Evolutionary conservation across 2,888 invertebrate genomes (phyloP).

Genomic region (Trissolcus brochymenae): DNA sequence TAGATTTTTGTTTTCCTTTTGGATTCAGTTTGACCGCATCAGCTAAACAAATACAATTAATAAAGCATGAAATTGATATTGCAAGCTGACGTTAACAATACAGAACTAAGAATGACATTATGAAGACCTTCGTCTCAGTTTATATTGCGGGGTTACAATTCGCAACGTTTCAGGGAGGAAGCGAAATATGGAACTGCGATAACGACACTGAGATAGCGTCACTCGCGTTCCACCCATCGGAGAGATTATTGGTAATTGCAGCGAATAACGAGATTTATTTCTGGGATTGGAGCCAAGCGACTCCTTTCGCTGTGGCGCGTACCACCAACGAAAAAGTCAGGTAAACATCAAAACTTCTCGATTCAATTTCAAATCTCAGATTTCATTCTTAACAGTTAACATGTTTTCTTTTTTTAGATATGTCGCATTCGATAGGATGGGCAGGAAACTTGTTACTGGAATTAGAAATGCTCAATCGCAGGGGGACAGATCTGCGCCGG

Average conservation of each 20-base stretch:
- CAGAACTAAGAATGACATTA: too few relatives aligned
- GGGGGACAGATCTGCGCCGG: constrained; percentile 76
- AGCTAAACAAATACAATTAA: background rate
- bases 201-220: constrained; percentile 88
- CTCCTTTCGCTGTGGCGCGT: constrained; percentile 85
- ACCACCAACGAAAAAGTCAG: constrained; percentile 88
- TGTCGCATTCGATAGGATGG: constrained; percentile 89
- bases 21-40: too few relatives aligned
- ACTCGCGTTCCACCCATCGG: constrained; percentile 90
- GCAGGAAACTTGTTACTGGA: constrained; percentile 89
- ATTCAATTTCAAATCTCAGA: background rate
- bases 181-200: constrained; percentile 88
- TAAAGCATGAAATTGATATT: background rate
- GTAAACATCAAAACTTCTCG: constrained; percentile 71
- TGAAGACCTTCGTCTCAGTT: too few relatives aligned
- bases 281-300: constrained; percentile 91
- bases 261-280: constrained; percentile 90
- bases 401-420: constrained; percentile 79
- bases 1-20: background rate
- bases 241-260: constrained; percentile 89
- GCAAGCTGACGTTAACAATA: too few relatives aligned
- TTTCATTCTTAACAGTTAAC: background rate
- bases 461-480: constrained; percentile 82
- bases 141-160: too few relatives aligned
- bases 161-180: constrained; percentile 82